phyloP scores from a whole-genome alignment of 2,888 invertebrate genomes.

The Ornithoptera priamus region DNA sequence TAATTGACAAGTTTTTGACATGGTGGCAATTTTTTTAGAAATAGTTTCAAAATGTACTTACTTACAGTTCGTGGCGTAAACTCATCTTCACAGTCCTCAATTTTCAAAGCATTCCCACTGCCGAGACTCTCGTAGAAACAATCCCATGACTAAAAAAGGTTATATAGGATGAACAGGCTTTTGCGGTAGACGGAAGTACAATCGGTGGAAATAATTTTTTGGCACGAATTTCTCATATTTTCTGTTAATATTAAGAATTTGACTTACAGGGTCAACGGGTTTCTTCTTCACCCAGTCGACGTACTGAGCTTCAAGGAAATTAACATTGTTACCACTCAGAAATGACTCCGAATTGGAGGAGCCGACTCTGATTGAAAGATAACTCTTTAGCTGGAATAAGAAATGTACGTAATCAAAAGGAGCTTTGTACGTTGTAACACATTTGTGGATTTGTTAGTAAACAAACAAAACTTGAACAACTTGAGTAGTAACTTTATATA shows the following conservation, averaged over 20 bases:
- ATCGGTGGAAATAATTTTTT: background rate
- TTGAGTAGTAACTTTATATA: too few relatives aligned
- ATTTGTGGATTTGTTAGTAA: too few relatives aligned
- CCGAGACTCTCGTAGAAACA: constrained; percentile 60
- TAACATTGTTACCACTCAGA: constrained; percentile 64
- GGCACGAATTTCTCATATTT: too few relatives aligned
- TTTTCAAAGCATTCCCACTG: constrained; percentile 52
- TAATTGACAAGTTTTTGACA: too few relatives aligned
- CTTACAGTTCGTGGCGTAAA: constrained; percentile 55
- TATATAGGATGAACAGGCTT: background rate
- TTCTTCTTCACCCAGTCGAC: constrained; percentile 66
- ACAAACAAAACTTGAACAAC: too few relatives aligned
- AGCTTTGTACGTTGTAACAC: too few relatives aligned
- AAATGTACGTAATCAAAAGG: too few relatives aligned
- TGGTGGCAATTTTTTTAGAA: too few relatives aligned
- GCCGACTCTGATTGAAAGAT: constrained; percentile 11
- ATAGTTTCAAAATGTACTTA: constrained; percentile 38
- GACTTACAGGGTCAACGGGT: constrained; percentile 57
- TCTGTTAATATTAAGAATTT: background rate
- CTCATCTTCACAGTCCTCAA: constrained; percentile 66
- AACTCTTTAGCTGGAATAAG: constrained; percentile 13
- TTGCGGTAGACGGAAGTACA: background rate
- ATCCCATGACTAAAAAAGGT: constrained; percentile 61
- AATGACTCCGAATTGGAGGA: constrained; percentile 63
- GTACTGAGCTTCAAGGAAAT: constrained; percentile 69